phyloP scores from a whole-genome alignment of 1,140 invertebrate genomes.

The Halesus radiatus region DNA sequence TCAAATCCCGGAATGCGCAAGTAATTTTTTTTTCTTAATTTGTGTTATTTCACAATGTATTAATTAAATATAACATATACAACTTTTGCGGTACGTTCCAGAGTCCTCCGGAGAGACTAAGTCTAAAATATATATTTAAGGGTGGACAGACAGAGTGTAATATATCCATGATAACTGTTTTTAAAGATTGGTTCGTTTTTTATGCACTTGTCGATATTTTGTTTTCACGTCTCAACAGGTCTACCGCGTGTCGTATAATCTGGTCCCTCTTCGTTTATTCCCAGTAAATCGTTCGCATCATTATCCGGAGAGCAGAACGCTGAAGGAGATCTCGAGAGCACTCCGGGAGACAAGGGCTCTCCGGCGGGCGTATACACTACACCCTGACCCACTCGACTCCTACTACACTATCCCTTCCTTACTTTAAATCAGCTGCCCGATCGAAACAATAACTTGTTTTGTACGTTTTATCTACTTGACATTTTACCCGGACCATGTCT shows the following conservation, averaged over 20 bases:
- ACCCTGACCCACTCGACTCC: conserved; percentile 33
- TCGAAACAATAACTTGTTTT: conserved; percentile 47
- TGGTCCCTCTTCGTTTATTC: neutral
- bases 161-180: too few relatives aligned
- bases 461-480: neutral
- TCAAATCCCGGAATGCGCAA: too few relatives aligned
- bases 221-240: conserved; percentile 10
- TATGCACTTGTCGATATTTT: too few relatives aligned
- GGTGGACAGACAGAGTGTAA: too few relatives aligned
- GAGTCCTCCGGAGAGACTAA: too few relatives aligned
- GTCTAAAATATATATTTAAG: too few relatives aligned
- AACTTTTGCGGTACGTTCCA: too few relatives aligned
- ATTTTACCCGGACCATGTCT: neutral
- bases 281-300: conserved; percentile 36
- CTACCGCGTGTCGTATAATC: conserved; percentile 2
- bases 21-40: too few relatives aligned
- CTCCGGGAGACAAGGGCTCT: conserved; percentile 23
- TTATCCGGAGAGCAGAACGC: conserved; percentile 34
- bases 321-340: conserved; percentile 17
- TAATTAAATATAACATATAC: too few relatives aligned
- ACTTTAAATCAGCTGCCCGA: conserved; percentile 35
- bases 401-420: conserved; percentile 1
- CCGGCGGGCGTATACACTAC: conserved; percentile 24
- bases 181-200: too few relatives aligned
- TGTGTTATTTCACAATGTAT: too few relatives aligned